Evolutionary conservation across 2,888 invertebrate species (phyloP).

Genomic region (Rutpela maculata): DNA sequence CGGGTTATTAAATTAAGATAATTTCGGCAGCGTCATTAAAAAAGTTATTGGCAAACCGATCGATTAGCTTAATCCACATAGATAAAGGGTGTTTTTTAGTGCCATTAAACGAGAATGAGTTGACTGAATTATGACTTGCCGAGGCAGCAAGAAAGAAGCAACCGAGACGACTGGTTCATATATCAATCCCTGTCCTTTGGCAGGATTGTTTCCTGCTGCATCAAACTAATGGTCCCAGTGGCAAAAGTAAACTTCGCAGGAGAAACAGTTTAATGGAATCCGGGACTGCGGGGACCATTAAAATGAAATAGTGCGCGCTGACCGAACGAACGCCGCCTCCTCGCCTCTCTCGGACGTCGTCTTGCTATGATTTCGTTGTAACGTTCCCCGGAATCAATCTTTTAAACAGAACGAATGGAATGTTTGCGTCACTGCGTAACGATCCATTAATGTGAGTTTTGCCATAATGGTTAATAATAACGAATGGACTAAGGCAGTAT

Average conservation of each 20-base stretch:
- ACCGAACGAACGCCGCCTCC: conserved; percentile 62
- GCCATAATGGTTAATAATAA: conserved; percentile 70
- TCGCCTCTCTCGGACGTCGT: conserved; percentile 44
- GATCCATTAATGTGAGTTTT: conserved; percentile 67
- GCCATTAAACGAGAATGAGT: conserved; percentile 27
- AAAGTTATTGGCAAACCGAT: conserved; percentile 15
- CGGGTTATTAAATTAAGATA: conserved; percentile 39
- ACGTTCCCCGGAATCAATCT: conserved; percentile 66
- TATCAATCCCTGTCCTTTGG: conserved; percentile 72
- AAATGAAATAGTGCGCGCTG: conserved; percentile 76
- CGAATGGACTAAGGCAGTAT: conserved; percentile 6
- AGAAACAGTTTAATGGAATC: conserved; percentile 78
- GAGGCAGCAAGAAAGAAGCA: conserved; percentile 70
- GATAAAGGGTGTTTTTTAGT: conserved; percentile 13
- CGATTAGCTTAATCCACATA: conserved; percentile 24
- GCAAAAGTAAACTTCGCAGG: conserved; percentile 74
- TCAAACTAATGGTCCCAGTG: conserved; percentile 75
- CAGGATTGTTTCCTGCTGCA: conserved; percentile 76
- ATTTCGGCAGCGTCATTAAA: not conserved
- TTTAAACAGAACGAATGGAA: conserved; percentile 72
- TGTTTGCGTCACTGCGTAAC: conserved; percentile 65
- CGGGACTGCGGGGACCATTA: conserved; percentile 77
- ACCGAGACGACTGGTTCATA: conserved; percentile 67
- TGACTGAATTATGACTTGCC: conserved; percentile 68
- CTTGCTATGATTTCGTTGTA: conserved; percentile 55